A percentile compares a stretch with the other conserved stretches of the same genome.
These are phyloP conservation scores for Coptodon bakossiorum DNA, from an alignment of 2,113 vertebrate genomes.

Conservation along the genomic window DNA sequence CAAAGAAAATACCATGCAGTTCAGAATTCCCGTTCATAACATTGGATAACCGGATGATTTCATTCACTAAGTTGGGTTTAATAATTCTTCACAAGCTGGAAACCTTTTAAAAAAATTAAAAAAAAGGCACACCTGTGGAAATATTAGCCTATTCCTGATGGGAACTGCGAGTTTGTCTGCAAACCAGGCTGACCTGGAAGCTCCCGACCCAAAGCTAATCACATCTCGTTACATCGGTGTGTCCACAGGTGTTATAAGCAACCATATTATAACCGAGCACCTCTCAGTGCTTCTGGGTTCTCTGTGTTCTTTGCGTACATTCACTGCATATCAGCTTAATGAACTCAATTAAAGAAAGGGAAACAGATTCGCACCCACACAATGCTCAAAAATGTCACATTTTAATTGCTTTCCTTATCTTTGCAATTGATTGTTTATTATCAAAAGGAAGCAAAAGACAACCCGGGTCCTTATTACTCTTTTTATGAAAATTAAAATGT, in stretches of 20 bases:
- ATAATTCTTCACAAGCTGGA: not conserved
- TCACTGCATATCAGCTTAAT: not conserved
- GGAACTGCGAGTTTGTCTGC: conserved; percentile 1
- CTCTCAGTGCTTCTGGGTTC: not conserved
- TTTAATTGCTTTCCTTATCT: not conserved
- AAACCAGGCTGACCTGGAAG: conserved; percentile 18
- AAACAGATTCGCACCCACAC: not conserved
- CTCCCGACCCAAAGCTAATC: conserved; percentile 2
- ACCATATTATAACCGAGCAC: not conserved
- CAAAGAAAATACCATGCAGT: not conserved
- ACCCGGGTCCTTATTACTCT: not conserved
- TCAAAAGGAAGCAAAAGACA: not conserved
- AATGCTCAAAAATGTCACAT: not conserved
- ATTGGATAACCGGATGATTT: not conserved
- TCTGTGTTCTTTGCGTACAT: not conserved
- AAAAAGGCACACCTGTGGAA: conserved; percentile 28
- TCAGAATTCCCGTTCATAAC: not conserved
- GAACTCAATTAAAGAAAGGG: not conserved
- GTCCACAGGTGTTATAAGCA: not conserved
- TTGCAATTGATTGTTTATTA: not conserved
- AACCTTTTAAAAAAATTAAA: not conserved
- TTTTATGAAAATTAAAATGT: not conserved
- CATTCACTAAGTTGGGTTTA: not conserved
- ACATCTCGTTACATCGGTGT: not conserved
- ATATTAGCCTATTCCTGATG: not conserved